Evolutionary conservation across 2,113 vertebrate genomes (phyloP), one percentile per base, ranked within the genome.

Genomic region (Turdus rufiventris): DNA sequence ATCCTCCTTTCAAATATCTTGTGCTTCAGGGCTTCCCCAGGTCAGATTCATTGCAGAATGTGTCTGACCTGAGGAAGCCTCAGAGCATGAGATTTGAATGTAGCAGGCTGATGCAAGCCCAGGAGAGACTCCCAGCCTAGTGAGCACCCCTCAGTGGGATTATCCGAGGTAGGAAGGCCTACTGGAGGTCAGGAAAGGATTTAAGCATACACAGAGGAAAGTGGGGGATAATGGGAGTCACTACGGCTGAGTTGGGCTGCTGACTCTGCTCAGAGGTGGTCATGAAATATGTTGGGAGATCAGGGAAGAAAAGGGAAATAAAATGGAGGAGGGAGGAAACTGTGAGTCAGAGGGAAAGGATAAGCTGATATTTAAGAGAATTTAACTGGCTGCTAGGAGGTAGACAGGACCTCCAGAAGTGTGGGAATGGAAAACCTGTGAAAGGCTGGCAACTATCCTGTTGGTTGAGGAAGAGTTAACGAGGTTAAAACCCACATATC

Each of bases 21-120:
- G 94, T 65, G 97, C 96, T 97, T 88, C 96, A 92, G 96, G 97
- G 97, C 97, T 97, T 97, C 96, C 95, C 95, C 94, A 91, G 96
- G 96, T 97, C 96, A 97, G 91, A 97, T 97, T 95, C 97, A 96
- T 86, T 89, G 96, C 94, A 89, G 94, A 91, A 96, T 96, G 94
- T 94, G 94, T 96, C 96, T 97, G 97, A 97, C 96, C 97, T 93
- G 96, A 96, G 96, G 96, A 97, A 97, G 95, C 93, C 96, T 96
- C 78, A 94, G 94, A 97, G 96, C 97, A 96, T 94, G 94, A 97
- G 95, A 96, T 96, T 91, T 97, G 96, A 97, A 95, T 94, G 93
- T 26, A 96, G 94, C 95, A 96, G 91, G 97, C 95, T 96, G 96
- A 51, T 97, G 88, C 96, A 96, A 93, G 90, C 89, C 94, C 83